These are phyloP conservation scores for Gadopsis marmoratus DNA, from an alignment of 2,797 vertebrate genomes.

Conservation along the genomic window DNA sequence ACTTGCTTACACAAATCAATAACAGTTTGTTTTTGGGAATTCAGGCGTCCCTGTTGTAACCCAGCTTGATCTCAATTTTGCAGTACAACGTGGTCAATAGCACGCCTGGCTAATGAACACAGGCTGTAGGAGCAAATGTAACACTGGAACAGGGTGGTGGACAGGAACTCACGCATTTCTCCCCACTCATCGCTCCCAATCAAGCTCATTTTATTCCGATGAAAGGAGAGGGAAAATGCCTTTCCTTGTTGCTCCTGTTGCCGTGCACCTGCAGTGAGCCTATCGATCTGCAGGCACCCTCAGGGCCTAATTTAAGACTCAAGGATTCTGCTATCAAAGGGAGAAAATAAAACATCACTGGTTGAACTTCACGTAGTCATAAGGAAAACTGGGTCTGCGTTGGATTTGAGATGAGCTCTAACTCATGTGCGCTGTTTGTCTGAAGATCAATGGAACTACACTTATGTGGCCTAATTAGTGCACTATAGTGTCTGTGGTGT, in stretches of 20 bases:
- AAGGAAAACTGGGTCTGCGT: slow-evolving; percentile 44
- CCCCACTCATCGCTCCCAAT: slow-evolving; percentile 62
- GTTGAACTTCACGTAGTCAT: slow-evolving; percentile 57
- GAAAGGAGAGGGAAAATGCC: slow-evolving; percentile 66
- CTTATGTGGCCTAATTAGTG: slow-evolving; percentile 57
- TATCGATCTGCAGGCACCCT: slow-evolving; percentile 69
- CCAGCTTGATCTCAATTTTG: slow-evolving; percentile 71
- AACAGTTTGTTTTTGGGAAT: slow-evolving; percentile 77
- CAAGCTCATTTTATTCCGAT: slow-evolving; percentile 71
- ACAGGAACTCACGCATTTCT: slow-evolving; percentile 54
- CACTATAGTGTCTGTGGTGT: slow-evolving; percentile 21
- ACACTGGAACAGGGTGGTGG: slow-evolving; percentile 31
- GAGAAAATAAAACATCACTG: slow-evolving; percentile 70
- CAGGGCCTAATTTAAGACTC: slow-evolving; percentile 74
- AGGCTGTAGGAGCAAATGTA: slow-evolving; percentile 54
- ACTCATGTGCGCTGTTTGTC: slow-evolving; percentile 52
- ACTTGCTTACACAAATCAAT: slow-evolving; percentile 72
- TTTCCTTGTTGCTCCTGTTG: slow-evolving; percentile 53
- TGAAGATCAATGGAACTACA: slow-evolving; percentile 60
- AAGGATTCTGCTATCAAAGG: slow-evolving; percentile 66
- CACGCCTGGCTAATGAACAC: slow-evolving; percentile 60
- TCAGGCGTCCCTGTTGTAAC: slow-evolving; percentile 58
- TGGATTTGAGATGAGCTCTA: slow-evolving; percentile 50
- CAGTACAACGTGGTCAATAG: slow-evolving; percentile 74
- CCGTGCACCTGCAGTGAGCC: slow-evolving; percentile 68